phyloP scores from a whole-genome alignment of 2,888 invertebrate genomes.

The Rhagophthalmus giganteus region DNA sequence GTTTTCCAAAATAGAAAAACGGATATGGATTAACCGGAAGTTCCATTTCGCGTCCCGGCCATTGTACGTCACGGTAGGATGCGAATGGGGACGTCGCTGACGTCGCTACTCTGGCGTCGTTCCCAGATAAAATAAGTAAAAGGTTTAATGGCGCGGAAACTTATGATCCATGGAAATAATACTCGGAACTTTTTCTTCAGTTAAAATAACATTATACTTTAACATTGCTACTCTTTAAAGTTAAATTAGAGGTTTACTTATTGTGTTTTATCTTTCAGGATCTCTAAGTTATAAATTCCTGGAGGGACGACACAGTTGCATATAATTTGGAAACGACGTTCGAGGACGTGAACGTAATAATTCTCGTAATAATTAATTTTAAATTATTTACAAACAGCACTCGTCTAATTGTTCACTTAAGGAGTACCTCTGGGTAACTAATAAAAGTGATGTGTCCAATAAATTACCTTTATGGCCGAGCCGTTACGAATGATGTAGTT shows the following conservation, averaged over 20 bases:
- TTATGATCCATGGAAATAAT: slow-evolving; percentile 37
- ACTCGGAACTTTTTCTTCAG: slow-evolving; percentile 21
- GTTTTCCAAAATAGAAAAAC: slow-evolving; percentile 24
- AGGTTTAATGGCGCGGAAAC: slow-evolving; percentile 45
- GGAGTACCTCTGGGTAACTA: no score
- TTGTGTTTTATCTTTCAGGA: no score
- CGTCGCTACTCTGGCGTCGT: slow-evolving; percentile 42
- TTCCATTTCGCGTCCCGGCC: slow-evolving; percentile 41
- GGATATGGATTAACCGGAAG: slow-evolving; percentile 39
- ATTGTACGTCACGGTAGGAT: slow-evolving; percentile 43
- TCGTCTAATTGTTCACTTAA: no score
- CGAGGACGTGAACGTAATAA: no score
- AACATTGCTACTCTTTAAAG: neutral
- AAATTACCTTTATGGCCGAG: no score
- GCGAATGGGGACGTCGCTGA: slow-evolving; percentile 41
- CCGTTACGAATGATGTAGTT: no score
- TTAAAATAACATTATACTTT: slow-evolving; percentile 17
- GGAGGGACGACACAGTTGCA: no score
- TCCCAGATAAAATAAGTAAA: slow-evolving; percentile 45
- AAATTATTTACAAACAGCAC: no score
- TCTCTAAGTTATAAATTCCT: no score
- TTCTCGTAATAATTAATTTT: no score
- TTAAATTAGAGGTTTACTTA: neutral
- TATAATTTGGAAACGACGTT: neutral
- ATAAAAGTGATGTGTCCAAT: no score